Evolutionary conservation across 2,888 invertebrate genomes (phyloP), one percentile per base, ranked within the genome.

Genomic region (Polydrusus cervinus): DNA sequence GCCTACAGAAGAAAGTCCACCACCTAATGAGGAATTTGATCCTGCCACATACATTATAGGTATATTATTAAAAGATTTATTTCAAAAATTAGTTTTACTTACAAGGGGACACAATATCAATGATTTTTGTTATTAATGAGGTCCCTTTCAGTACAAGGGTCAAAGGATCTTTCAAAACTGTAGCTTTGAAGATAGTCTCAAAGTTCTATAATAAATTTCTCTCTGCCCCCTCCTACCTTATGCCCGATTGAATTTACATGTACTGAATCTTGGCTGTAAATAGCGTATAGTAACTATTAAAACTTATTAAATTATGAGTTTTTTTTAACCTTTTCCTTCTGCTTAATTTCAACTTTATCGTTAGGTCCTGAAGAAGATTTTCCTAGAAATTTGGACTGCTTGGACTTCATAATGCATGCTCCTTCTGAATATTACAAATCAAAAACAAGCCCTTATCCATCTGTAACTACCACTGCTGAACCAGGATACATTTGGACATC

Each of bases 341-440:
- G 5, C 25, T 1, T 25, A 25, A 25, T 25, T 25, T n/a, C n/a
- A n/a, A n/a, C n/a, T n/a, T 25, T 25, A 25, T 84, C 86, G 49
- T 84, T 69, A 93, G 95, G 97, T 2, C 96, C 96, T 0, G 97
- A 97, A 84, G 97, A 97, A 88, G 97, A 97, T 79, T 88, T 95
- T 1, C 94, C 97, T 0, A 90, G 97, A 7, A 94, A 93, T 85
- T 88, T 97, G 67, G 94, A 95, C 38, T 95, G 92, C 80, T 93
- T 97, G 93, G 94, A 96, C 83, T 97, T 97, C 88, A 92, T 97
- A 16, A 96, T 97, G 93, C 97, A 96, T 83, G 96, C 97, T 0
- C 97, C 97, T 0, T 95, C 96, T 0, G 96, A 97, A 86, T 97
- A 97, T 87, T 96, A 93, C 86, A 93, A 93, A 83, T 90, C 93